A percentile compares a stretch with the other conserved stretches of the same genome.
Evolutionary conservation across 2,113 vertebrate genomes (phyloP).

Genomic region (Neodon shergylaensis): DNA sequence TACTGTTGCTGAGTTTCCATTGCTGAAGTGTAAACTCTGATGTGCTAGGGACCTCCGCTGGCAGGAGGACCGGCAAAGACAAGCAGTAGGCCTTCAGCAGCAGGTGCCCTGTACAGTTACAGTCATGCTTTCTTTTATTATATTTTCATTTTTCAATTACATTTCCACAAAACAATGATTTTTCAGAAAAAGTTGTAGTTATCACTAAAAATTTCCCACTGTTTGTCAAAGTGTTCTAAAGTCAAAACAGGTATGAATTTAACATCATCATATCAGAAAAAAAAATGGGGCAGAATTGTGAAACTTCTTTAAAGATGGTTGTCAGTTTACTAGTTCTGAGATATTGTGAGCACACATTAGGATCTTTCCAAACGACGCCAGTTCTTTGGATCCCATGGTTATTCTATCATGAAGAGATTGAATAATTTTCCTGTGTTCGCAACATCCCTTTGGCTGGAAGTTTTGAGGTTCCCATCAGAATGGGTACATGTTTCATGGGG

Average conservation of each 20-base stretch:
- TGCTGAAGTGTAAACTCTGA: neutral
- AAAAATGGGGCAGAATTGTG: neutral
- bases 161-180: slow-evolving; percentile 35
- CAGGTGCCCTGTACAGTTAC: neutral
- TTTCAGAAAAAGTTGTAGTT: slow-evolving; percentile 9
- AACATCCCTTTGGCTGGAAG: neutral
- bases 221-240: slow-evolving; percentile 13
- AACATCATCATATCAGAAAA: slow-evolving; percentile 45
- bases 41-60: slow-evolving; percentile 20
- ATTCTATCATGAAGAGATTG: neutral
- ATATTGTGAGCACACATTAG: neutral
- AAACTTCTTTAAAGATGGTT: neutral
- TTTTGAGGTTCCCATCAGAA: neutral
- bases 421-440: neutral
- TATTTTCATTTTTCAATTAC: slow-evolving; percentile 32
- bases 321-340: neutral
- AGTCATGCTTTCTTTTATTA: neutral
- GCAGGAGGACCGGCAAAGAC: slow-evolving; percentile 24
- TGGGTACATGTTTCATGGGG: neutral
- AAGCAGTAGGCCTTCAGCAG: neutral
- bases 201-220: neutral
- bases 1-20: slow-evolving; percentile 36
- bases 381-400: neutral
- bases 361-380: neutral
- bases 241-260: slow-evolving; percentile 35